Base-by-base conservation (phyloP, 2,797 vertebrate genomes). In the Hemitrygon akajei region DNA sequence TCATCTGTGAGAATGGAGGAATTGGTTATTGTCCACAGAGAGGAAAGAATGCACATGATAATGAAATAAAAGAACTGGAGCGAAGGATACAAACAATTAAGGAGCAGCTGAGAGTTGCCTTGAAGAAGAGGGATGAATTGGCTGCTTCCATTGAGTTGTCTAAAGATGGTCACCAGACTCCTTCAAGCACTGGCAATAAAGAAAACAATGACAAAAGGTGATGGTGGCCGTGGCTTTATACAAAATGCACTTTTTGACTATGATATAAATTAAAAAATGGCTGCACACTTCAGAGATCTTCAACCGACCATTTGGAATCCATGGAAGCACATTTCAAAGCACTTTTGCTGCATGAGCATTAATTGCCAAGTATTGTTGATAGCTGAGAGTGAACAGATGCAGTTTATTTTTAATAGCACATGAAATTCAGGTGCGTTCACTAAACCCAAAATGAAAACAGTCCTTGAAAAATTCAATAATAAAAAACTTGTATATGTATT, bases 51-150 rank as follows among this genome's bases (percentile, higher is more conserved):
- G 37, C 22, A 40, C 37, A 47, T 4, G 10, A 92, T 14, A 75
- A 96, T 0, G 98, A 99, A 95, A 95, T 98, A 20, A 95, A 95
- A 95, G 97, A 97, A 94, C 96, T 99, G 92, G 97, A 98, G 94
- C 95, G 94, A 60, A 96, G 96, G 94, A 99, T 99, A 0, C 95
- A 96, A n/a, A 95, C 94, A 14, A 97, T 97, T 94, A 96, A 97
- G 1, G 97, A 97, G 0, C 97, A 97, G 94, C 95, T 99, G 91
- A 96, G 95, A 0, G 94, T 94, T 0, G 98, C 98, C 1, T 95
- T 98, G 94, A 94, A 96, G 86, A 96, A 97, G 94, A 97, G 97
- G 63, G 97, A 97, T 0, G 97, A 98, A 95, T 97, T 99, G 93
- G 97, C 97, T 95, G 96, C 96, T 22, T 95, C 94, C 27, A 94